Base-by-base conservation (phyloP, 2,888 invertebrate genomes). In the Ophion ellenae region DNA sequence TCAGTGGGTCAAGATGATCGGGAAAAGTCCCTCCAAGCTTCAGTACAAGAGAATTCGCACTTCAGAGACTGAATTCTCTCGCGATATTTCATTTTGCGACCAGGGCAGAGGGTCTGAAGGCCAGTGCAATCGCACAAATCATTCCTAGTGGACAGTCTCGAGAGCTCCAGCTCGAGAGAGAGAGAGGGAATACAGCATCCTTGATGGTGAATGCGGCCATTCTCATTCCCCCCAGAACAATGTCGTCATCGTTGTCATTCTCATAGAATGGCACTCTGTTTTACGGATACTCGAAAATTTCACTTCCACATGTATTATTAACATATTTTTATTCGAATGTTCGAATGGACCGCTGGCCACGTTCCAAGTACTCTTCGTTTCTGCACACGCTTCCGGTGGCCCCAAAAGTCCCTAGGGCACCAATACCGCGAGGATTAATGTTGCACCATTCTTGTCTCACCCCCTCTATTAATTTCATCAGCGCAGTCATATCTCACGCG, bases 391-490 rank as follows among this genome's bases (percentile, higher is more conserved):
- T 76, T 63, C 77, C 64, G 45, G 66, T 78, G 73, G 80, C 82
- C 82, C 79, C 76, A 88, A 81, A 81, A 87, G 88, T 89, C 88
- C 87, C 87, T 89, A 88, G 89, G 84, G 88, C 90, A 89, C 91
- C 91, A 91, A 92, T 92, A 89, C 91, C 89, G 86, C 80, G 83
- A 90, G 92, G 91, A 92, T 92, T 93, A 92, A 92, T 93, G 92
- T 91, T 92, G 90, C 90, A 90, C 89, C 90, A 63, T 89, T 89
- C 86, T 79, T 86, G 82, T 88, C 89, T 91, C 91, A 89, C 89
- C 88, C 87, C 90, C 80, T 90, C 92, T 91, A 93, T 92, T 93
- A 92, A 92, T 92, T 92, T 92, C 90, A 92, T 92, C 90, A 90
- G 84, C 85, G 88, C 90, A 93, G 91, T 91, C 92, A 92, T 92